phyloP scores from a whole-genome alignment of 2,113 vertebrate species.

The Glareola pratincola region DNA sequence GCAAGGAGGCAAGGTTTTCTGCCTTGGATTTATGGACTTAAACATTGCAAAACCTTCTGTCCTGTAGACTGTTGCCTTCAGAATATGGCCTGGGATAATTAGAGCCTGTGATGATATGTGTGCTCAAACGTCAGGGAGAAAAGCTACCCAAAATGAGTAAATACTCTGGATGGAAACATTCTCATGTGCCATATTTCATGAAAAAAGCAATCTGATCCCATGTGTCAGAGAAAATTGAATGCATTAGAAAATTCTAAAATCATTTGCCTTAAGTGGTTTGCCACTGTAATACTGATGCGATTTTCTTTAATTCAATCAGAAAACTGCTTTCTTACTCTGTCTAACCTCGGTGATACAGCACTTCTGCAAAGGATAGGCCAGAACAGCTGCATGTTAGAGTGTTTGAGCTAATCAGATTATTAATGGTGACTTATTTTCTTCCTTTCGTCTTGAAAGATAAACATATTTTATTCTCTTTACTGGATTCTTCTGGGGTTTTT shows the following conservation, averaged over 20 bases:
- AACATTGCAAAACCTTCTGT: not conserved
- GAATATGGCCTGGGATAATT: not conserved
- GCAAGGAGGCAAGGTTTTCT: not conserved
- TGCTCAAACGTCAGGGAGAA: not conserved
- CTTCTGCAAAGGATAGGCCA: not conserved
- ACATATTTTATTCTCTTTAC: not conserved
- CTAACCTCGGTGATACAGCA: not conserved
- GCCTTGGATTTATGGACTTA: not conserved
- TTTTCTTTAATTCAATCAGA: constrained; percentile 32
- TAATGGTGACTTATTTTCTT: not conserved
- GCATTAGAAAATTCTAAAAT: not conserved
- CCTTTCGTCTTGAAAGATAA: not conserved
- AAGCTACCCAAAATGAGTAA: not conserved
- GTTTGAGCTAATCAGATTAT: not conserved
- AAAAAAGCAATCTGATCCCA: not conserved
- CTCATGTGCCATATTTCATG: not conserved
- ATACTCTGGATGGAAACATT: not conserved
- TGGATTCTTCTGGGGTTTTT: not conserved
- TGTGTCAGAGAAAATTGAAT: not conserved
- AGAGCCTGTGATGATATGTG: not conserved
- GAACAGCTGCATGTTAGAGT: not conserved
- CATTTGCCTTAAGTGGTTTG: not conserved
- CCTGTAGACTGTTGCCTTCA: not conserved
- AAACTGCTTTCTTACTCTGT: not conserved
- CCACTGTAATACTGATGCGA: not conserved